Evolutionary conservation across 92 coral and sea anemone species (phyloP).

Genomic region (Pocillopora meandrina): DNA sequence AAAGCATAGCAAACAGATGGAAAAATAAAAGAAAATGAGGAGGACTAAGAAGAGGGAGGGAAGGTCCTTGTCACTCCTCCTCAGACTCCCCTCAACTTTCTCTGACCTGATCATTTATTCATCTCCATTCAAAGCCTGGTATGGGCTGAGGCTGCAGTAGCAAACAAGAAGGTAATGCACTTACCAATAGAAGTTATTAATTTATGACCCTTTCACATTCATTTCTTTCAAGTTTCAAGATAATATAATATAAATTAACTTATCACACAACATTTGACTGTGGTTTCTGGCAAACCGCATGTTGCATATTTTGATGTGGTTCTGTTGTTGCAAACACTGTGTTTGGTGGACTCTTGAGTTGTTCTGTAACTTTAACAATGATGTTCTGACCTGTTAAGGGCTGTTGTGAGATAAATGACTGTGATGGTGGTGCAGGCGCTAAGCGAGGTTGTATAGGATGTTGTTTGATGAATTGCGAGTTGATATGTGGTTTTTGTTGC

Average conservation of each 20-base stretch:
- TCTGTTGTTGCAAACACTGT: conserved; percentile 79
- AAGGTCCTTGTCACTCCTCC: no score
- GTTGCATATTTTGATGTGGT: conserved; percentile 73
- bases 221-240: neutral
- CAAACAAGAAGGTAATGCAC: neutral
- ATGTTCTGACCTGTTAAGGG: conserved; percentile 66
- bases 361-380: conserved; percentile 78
- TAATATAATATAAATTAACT: neutral
- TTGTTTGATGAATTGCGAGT: conserved; percentile 79
- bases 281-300: conserved; percentile 82
- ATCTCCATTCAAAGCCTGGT: no score
- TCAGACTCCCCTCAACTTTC: no score
- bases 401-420: conserved; percentile 81
- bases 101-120: no score
- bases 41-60: no score
- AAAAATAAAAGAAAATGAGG: no score
- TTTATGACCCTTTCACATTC: neutral
- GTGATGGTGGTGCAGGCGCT: conserved; percentile 95
- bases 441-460: conserved; percentile 93
- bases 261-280: conserved; percentile 90
- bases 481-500: conserved; percentile 79
- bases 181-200: neutral
- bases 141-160: no score
- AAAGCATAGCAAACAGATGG: no score
- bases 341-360: conserved; percentile 78